Evolutionary conservation across 2,113 vertebrate genomes (phyloP), one percentile per base, ranked within the genome.

Genomic region (Mandrillus leucophaeus): DNA sequence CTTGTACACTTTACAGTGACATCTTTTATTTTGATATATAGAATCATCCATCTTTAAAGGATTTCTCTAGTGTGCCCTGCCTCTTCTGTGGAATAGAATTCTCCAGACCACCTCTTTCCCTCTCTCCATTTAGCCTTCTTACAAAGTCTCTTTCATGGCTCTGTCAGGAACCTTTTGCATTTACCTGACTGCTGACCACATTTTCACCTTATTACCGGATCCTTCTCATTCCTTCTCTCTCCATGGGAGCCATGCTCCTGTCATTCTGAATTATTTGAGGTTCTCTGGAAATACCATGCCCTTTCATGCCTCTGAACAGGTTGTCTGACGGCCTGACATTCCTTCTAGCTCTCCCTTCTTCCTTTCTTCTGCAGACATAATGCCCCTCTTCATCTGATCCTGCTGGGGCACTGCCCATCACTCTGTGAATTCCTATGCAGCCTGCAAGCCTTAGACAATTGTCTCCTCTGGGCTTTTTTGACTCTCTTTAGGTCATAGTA

Each of bases 11-110:
- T 97, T 50, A 92, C 32, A 98, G 97, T 84, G 93, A 92, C 89
- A 86, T 66, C 25, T 97, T 97, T 97, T 94, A 84, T 95, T 95
- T n/a, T 97, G 96, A 45, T 98, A 48, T 23, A 90, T 96, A 84
- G 50, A 82, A 89, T 94, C 76, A 68, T 93, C 61, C 57, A 45
- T 79, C 72, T 98, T 98, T 97, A 93, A 66, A 94, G n/a, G 88
- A 82, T 92, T 96, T 76, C 78, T 95, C 83, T 80, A 38, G 43
- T 91, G 35, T 48, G 52, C 55, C 10, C 57, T 85, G 0, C 20
- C 48, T 96, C 72, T 86, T 59, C 32, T 1, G 5, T 9, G 40
- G 80, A 92, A 94, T 0, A 40, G 76, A 95, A 27, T 70, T 85
- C 68, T 94, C 68, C 70, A 90, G 80, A 1, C 32, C 57, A 82